Base-by-base conservation (phyloP, 2,888 invertebrate genomes). In the Drosophila melanocephala region DNA sequence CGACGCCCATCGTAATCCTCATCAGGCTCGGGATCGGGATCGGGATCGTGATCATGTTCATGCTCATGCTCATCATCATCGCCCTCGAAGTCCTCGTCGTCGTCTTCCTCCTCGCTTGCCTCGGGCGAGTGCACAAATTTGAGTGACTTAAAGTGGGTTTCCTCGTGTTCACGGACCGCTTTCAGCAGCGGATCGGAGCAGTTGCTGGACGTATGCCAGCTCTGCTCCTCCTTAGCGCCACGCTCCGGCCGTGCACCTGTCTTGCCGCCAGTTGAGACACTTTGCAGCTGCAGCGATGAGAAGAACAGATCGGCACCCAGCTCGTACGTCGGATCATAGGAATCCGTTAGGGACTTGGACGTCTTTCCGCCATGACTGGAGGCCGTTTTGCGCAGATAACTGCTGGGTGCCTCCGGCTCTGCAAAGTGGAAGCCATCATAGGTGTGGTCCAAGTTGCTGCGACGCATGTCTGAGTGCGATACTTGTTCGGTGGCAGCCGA, bases 251-350 rank as follows among this genome's bases (percentile, higher is more conserved):
- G 76, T 0, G 68, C 57, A 9, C 69, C 64, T 0, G 90, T 94
- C 22, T 95, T 94, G 1, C 95, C 93, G 60, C 95, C 94, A 1
- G 95, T 94, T 0, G 95, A 91, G 0, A 93, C 92, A 88, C 97
- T 97, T 87, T 96, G 96, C 19, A 97, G 92, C 89, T 97, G 96
- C 42, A 98, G 93, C 0, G 97, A 97, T 44, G 96, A 97, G 88
- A 98, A 98, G 93, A 98, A 98, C 7, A 97, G 96, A 91, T 97
- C 97, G 0, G 97, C 97, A 75, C 96, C 97, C 6, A 97, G 94
- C 58, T 95, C 95, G 82, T 96, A 96, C 4, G 94, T 94, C 12
- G 94, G 91, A 59, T 95, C 94, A 62, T 94, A 94, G 3, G 90
- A 79, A 55, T 94, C 93, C 1, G 85, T 86, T 10, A 93, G 55